A percentile compares a stretch with the other conserved stretches of the same genome.
Evolutionary conservation across 2,888 invertebrate species (phyloP).

Genomic region (Epinotia bilunana): DNA sequence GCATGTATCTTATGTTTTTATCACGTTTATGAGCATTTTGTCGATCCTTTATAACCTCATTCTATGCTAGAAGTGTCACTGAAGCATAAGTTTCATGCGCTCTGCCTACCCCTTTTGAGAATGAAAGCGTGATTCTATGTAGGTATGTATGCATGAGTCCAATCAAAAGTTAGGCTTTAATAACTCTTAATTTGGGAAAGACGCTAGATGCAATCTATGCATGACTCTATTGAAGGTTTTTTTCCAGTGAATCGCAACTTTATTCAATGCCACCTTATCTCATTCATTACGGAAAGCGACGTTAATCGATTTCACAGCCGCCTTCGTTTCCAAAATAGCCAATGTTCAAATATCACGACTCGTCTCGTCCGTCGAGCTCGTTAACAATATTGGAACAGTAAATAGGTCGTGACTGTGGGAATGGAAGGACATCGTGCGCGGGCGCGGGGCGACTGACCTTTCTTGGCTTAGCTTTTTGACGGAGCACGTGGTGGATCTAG

Average conservation of each 20-base stretch:
- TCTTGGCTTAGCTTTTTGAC: conserved; percentile 63
- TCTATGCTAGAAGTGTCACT: too few species aligned
- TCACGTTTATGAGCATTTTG: too few species aligned
- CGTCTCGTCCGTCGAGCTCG: conserved; percentile 53
- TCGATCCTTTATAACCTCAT: too few species aligned
- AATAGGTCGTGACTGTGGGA: conserved; percentile 77
- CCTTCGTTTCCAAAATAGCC: conserved; percentile 49
- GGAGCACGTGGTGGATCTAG: conserved; percentile 66
- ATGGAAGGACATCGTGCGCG: conserved; percentile 76
- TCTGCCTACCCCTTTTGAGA: too few species aligned
- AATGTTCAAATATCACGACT: conserved; percentile 52
- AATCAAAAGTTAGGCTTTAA: too few species aligned
- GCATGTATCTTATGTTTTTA: too few species aligned
- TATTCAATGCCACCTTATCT: conserved; percentile 24
- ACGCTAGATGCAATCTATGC: too few species aligned
- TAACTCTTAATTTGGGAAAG: too few species aligned
- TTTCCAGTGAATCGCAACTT: background rate
- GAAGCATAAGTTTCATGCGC: too few species aligned
- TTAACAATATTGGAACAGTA: conserved; percentile 72
- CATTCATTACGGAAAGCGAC: conserved; percentile 46
- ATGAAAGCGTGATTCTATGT: too few species aligned
- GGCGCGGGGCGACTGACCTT: conserved; percentile 75
- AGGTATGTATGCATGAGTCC: too few species aligned
- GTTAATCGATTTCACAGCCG: conserved; percentile 64
- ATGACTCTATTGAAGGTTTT: background rate